Percentiles rank a stretch among this genome's conserved stretches.
phyloP scores from a whole-genome alignment of 2,888 invertebrate genomes.

The Stenurella melanura region DNA sequence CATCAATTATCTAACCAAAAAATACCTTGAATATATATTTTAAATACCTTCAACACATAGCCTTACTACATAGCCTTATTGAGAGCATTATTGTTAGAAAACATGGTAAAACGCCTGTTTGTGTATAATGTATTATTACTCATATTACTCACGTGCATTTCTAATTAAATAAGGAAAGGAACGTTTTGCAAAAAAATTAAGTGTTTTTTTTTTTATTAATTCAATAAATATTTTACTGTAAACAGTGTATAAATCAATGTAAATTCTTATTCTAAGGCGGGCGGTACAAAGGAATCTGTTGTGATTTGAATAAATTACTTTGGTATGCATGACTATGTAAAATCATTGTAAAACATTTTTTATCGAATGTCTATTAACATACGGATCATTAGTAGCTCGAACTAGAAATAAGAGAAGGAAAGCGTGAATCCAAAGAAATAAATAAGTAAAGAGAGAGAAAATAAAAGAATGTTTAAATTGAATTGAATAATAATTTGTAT shows the following conservation, averaged over 20 bases:
- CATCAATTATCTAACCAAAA: constrained; percentile 4
- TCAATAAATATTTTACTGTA: constrained; percentile 10
- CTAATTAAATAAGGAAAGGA: background rate
- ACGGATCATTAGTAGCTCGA: background rate
- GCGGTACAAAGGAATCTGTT: constrained; percentile 7
- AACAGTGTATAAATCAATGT: constrained; percentile 29
- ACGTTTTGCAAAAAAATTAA: background rate
- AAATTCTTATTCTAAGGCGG: constrained; percentile 16
- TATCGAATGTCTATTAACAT: background rate
- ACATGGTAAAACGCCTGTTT: background rate
- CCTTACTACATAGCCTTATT: background rate
- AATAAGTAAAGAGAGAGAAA: no score
- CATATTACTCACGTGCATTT: background rate
- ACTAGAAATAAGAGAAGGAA: background rate
- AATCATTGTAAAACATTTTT: background rate
- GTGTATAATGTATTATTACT: background rate
- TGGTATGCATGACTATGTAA: constrained; percentile 7
- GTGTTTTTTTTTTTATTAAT: background rate
- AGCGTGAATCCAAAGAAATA: background rate
- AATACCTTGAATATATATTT: constrained; percentile 12
- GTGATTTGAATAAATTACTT: constrained; percentile 25
- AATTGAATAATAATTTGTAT: no score
- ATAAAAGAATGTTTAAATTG: no score
- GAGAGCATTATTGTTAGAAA: constrained; percentile 9
- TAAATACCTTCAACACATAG: background rate